Percentiles rank a stretch among this genome's conserved stretches.
These are phyloP conservation scores for Aurelia sp. DNA, from an alignment of 30 jellyfish, hydroid and myxozoan genomes.

Conservation along the genomic window DNA sequence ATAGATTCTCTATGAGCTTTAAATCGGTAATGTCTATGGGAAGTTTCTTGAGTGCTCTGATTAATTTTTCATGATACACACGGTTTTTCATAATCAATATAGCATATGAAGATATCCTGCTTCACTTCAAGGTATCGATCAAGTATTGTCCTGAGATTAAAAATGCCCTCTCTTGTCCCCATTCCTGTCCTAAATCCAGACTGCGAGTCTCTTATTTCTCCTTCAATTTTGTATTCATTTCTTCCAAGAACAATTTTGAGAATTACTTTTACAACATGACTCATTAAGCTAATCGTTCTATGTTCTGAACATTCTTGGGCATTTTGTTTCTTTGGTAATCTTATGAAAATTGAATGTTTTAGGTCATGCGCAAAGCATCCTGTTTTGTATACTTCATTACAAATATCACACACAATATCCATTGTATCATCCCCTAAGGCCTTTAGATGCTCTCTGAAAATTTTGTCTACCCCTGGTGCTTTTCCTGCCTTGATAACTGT, in stretches of 20 bases:
- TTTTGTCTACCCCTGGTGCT: constrained; percentile 22
- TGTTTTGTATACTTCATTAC: constrained; percentile 12
- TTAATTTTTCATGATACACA: too few species aligned
- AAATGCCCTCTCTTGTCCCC: constrained; percentile 30
- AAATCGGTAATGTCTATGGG: too few species aligned
- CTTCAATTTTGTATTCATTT: not conserved
- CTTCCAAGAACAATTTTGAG: constrained; percentile 5
- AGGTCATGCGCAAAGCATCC: constrained; percentile 16
- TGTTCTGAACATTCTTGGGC: constrained; percentile 29
- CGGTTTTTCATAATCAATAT: constrained; percentile 17
- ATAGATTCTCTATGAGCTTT: too few species aligned
- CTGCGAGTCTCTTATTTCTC: not conserved
- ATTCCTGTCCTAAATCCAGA: too few species aligned
- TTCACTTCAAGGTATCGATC: constrained; percentile 11
- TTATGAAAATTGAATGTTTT: constrained; percentile 7
- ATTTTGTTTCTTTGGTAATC: constrained; percentile 30
- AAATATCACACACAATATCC: not conserved
- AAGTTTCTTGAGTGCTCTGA: too few species aligned
- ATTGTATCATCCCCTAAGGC: constrained; percentile 20
- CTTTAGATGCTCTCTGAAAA: not conserved
- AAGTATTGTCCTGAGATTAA: constrained; percentile 3
- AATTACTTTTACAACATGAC: constrained; percentile 15
- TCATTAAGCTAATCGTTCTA: constrained; percentile 39
- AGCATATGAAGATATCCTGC: constrained; percentile 22
- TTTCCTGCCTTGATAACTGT: not conserved